Percentiles rank a stretch among this genome's conserved stretches.
Conservation (phyloP, 2,113 vertebrate species). For the Cyprinodon tularosa region DNA sequence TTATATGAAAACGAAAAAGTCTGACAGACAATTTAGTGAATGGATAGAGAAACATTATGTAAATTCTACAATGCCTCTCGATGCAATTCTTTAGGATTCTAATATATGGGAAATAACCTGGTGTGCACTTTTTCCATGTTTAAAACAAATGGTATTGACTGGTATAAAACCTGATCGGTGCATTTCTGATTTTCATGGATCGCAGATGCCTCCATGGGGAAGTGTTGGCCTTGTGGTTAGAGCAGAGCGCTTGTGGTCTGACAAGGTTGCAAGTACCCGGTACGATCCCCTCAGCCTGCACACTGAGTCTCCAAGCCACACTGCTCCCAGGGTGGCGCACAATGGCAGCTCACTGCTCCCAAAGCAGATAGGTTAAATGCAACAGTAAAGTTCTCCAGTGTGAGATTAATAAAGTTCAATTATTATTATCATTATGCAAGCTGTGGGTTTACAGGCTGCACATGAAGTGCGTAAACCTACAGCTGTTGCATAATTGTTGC, state of each 20-base stretch:
- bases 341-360: too few relatives aligned
- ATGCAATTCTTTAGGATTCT: neutral
- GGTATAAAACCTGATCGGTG: neutral
- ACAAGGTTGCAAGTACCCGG: too few relatives aligned
- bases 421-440: neutral
- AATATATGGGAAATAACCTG: neutral
- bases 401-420: too few relatives aligned
- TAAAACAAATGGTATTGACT: neutral
- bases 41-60: neutral
- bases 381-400: too few relatives aligned
- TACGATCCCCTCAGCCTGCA: too few relatives aligned
- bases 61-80: too few relatives aligned
- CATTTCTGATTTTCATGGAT: neutral
- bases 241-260: too few relatives aligned
- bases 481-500: neutral
- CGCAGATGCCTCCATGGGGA: neutral
- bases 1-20: neutral
- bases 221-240: too few relatives aligned
- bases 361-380: too few relatives aligned
- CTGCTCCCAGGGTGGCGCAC: too few relatives aligned
- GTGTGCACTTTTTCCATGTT: neutral
- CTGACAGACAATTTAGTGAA: neutral
- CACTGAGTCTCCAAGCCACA: too few relatives aligned
- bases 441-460: conserved; percentile 28
- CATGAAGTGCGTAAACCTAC: neutral